Base-by-base conservation (phyloP, 1,140 invertebrate species). In the Drosophila pseudoananassae region DNA sequence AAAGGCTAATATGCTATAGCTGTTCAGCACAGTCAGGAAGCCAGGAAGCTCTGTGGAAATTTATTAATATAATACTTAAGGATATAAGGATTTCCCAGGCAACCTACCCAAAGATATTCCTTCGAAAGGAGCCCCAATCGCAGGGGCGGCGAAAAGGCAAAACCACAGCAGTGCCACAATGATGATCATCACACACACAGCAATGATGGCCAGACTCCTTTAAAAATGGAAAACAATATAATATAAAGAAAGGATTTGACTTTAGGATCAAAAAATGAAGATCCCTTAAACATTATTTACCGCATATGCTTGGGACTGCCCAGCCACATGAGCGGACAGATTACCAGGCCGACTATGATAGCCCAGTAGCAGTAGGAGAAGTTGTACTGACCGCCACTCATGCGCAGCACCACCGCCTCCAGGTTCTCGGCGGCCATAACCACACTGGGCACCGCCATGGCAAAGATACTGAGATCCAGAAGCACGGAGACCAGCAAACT, bases 281-380 rank as follows among this genome's bases (percentile, higher is more conserved):
- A 20, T 20, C 20, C 3, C 3, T 31, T 3, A 10, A 31, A 2
- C 33, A n/a, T 12, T 20, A 23, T 47, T 93, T 92, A 96, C 96
- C 96, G 96, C 95, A 96, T 96, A 82, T 97, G 95, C 90, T 96
- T 96, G 0, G 96, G 96, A 76, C 96, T 96, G 46, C 96, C 96
- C n/a, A 96, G 92, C 96, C 96, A 96, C 94, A 96, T 95, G 43
- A 96, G 91, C 1, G 96, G 96, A 74, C 95, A 96, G 6, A 96
- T 92, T 50, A 95, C 77, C 2, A 95, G 52, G 0, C 95, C 96
- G 6, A 96, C 92, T 7, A 96, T 78, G 3, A 96, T 88, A 76
- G 96, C 93, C 95, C 96, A 96, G 64, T 95, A 95, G 77, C 96
- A 96, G 76, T 95, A 96, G 0, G 95, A 95, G 15, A 96, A 91